These are phyloP conservation scores for Myiopsitta monachus DNA, from an alignment of 2,113 vertebrate species.

Conservation along the genomic window DNA sequence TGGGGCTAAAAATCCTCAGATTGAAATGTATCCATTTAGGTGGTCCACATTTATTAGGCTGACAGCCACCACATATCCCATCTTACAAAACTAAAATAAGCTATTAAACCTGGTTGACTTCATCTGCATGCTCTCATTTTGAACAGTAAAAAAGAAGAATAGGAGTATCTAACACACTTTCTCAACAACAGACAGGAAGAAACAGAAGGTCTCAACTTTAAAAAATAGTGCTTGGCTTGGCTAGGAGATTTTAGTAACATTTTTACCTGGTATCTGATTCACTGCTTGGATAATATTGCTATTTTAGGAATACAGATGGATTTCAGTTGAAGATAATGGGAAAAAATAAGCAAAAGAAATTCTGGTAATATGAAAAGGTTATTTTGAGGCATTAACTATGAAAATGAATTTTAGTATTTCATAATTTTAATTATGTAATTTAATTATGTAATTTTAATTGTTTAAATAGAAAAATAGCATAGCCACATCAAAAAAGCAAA, in stretches of 20 bases:
- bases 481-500: not conserved
- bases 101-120: not conserved
- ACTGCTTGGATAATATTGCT: not conserved
- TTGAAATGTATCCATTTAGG: not conserved
- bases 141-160: not conserved
- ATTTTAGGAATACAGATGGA: not conserved
- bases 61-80: not conserved
- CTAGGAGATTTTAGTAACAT: not conserved
- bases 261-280: not conserved
- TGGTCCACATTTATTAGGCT: not conserved
- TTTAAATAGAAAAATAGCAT: not conserved
- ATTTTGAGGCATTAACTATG: not conserved
- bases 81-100: not conserved
- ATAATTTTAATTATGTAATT: too few relatives aligned
- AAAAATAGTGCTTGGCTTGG: not conserved
- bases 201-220: not conserved
- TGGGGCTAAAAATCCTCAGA: not conserved
- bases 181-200: not conserved
- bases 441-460: too few relatives aligned
- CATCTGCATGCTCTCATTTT: not conserved
- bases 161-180: not conserved
- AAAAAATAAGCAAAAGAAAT: not conserved
- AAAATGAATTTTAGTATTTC: not conserved
- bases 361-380: not conserved
- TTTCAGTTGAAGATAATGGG: rapidly evolving